Percentiles rank a stretch among this genome's conserved stretches.
These are phyloP conservation scores for Iguana delicatissima DNA, from an alignment of 2,797 vertebrate species.

Conservation along the genomic window DNA sequence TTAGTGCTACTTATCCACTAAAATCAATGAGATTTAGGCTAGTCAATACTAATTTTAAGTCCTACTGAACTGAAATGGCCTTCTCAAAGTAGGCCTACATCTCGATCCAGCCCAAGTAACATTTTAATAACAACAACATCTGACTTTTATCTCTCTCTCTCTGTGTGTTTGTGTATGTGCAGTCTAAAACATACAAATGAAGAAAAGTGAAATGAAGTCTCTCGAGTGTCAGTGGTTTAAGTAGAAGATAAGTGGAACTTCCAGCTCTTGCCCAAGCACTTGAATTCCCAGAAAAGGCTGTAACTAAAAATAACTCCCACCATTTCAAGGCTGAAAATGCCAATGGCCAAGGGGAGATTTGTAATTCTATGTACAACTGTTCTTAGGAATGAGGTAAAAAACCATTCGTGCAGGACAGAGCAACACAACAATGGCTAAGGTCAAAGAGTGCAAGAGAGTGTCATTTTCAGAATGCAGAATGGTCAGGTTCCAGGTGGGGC, in stretches of 20 bases:
- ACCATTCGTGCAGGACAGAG: not conserved
- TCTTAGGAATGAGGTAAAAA: not conserved
- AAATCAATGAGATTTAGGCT: not conserved
- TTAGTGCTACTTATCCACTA: not conserved
- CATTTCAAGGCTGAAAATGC: not conserved
- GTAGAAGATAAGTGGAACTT: not conserved
- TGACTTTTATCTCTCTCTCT: not conserved
- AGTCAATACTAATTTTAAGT: not conserved
- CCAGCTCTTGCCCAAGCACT: not conserved
- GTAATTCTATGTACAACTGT: not conserved
- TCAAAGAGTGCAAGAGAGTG: not conserved
- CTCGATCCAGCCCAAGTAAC: not conserved
- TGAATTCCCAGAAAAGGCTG: not conserved
- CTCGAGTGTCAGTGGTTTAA: not conserved
- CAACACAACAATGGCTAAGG: not conserved
- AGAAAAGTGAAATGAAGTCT: not conserved
- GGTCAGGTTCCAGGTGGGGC: not conserved
- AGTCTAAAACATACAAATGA: not conserved
- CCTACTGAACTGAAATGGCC: not conserved
- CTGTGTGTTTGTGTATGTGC: not conserved
- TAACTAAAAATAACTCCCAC: not conserved
- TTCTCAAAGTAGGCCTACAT: not conserved
- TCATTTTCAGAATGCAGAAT: not conserved
- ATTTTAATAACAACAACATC: not conserved
- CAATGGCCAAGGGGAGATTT: not conserved